Conservation (phyloP, 1,140 invertebrate species). For the Helicoverpa zea region DNA sequence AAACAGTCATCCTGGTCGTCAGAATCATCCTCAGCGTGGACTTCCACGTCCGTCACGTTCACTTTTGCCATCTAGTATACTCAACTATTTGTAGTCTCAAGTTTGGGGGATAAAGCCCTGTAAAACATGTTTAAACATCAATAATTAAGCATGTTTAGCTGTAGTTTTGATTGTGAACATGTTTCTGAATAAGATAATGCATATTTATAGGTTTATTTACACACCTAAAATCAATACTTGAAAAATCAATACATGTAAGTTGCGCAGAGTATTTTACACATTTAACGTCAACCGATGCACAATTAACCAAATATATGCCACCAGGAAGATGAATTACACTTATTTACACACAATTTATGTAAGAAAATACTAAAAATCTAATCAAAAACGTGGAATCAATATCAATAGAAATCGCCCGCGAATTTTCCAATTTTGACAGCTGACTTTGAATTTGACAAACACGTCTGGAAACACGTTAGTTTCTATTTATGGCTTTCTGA, state of each 20-base stretch:
- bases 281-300: background rate
- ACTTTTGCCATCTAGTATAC: constrained; percentile 71
- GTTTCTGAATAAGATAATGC: background rate
- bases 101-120: background rate
- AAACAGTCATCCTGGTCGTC: constrained; percentile 66
- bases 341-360: background rate
- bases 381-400: background rate
- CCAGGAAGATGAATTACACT: background rate
- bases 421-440: constrained; percentile 36
- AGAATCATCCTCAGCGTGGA: constrained; percentile 69
- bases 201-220: background rate
- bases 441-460: background rate
- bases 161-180: background rate
- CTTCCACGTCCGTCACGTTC: constrained; percentile 71
- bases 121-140: background rate
- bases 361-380: background rate
- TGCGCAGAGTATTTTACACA: background rate
- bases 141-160: background rate
- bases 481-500: background rate
- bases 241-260: constrained; percentile 33
- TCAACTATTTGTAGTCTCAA: too few species aligned
- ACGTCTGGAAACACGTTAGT: background rate
- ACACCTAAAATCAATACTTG: constrained; percentile 26
- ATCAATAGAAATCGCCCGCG: constrained; percentile 22
- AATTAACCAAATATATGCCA: background rate